Evolutionary conservation across 2,113 vertebrate species (phyloP), one percentile per base, ranked within the genome.

Genomic region (Larimichthys crocea): DNA sequence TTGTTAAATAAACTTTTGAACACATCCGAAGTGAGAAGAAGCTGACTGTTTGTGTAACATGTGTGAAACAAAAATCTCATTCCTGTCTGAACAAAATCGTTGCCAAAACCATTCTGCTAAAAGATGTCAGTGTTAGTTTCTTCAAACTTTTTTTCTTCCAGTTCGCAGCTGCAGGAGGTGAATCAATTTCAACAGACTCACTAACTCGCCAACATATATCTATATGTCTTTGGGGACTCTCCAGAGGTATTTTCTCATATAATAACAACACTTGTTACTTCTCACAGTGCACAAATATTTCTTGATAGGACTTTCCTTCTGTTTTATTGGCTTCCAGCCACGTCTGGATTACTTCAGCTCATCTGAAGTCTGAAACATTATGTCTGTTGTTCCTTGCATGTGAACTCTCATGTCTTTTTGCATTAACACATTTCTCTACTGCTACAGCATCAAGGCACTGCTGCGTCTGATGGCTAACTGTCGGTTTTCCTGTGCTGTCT

Each of bases 151-250:
- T 17, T 70, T 76, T 16, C 19, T 24, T 15, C 29, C 57, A 57
- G 46, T 62, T 69, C 81, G 71, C 74, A 87, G 89, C 76, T 86
- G 87, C 63, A 49, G 65, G 69, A 78, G 46, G 19, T 60, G 65
- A 89, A 74, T 82, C 64, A 61, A 46, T 69, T 76, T 50, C 64
- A 74, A 60, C 65, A 85, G 65, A 76, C 42, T 76, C 42, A 10
- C 49, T 71, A 63, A 81, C 80, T 65, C 74, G 66, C 48, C 80
- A 89, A 78, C 49, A 79, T 79, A 79, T 79, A 60, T 87, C 56
- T 59, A 68, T 52, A 26, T 44, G 61, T 75, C 74, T 89, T 76
- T 50, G 35, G 82, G 83, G 69, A 85, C 56, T 74, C 55, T 73
- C 73, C 22, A 66, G 31, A 61, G 20, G 31, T 48, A 42, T 49